A percentile compares a stretch with the other conserved stretches of the same genome.
These are phyloP conservation scores for Eupithecia inturbata DNA, from an alignment of 2,888 invertebrate species.

Conservation along the genomic window DNA sequence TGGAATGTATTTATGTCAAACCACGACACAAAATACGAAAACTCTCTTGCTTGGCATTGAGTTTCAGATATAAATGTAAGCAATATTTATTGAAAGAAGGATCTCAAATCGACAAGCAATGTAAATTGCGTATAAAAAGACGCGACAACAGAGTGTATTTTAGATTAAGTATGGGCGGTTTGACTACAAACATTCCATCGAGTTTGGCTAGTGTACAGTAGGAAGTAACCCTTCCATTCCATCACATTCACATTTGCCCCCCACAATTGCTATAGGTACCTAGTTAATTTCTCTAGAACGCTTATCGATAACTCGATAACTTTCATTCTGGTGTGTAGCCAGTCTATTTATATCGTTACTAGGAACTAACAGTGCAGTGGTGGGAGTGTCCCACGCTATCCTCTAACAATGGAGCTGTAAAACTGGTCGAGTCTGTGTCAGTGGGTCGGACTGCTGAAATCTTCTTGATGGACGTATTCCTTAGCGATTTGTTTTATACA, in stretches of 20 bases:
- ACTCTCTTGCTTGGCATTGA: too few species aligned
- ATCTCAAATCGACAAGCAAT: too few species aligned
- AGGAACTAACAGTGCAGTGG: conserved; percentile 24
- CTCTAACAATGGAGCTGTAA: conserved; percentile 43
- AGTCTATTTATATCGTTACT: conserved; percentile 21
- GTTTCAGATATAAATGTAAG: too few species aligned
- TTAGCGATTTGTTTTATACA: background rate
- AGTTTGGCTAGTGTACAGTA: too few species aligned
- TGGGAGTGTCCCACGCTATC: conserved; percentile 30
- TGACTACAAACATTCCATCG: too few species aligned
- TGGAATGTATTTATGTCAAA: too few species aligned
- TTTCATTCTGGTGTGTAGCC: conserved; percentile 16
- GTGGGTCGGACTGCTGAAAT: conserved; percentile 18
- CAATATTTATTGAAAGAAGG: too few species aligned
- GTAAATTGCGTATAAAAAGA: too few species aligned
- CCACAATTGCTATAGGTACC: background rate
- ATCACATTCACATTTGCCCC: background rate
- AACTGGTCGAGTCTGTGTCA: conserved; percentile 41
- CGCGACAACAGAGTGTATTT: too few species aligned
- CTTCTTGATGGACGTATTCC: background rate
- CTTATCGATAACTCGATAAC: conserved; percentile 8
- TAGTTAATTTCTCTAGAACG: background rate
- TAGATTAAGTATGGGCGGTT: too few species aligned
- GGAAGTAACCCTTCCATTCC: background rate
- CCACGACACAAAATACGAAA: too few species aligned